Evolutionary conservation across 2,113 vertebrate genomes (phyloP).

Genomic region (Sterrhoptilus dennistouni): DNA sequence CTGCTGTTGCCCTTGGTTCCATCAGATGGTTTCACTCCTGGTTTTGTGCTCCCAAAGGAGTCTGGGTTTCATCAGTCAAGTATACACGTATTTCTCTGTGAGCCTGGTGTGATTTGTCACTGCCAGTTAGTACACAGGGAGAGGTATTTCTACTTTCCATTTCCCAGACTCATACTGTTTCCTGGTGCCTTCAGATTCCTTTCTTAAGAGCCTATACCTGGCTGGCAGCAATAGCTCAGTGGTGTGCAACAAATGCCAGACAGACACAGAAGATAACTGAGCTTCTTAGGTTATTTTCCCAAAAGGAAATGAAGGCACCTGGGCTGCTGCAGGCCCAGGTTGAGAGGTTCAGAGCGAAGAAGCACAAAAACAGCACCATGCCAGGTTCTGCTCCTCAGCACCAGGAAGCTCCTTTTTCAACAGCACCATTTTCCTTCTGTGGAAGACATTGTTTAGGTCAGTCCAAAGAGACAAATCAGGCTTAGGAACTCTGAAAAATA

Average conservation of each 20-base stretch:
- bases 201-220: neutral
- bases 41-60: neutral
- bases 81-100: neutral
- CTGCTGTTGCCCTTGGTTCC: neutral
- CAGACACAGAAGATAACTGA: neutral
- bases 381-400: neutral
- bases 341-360: neutral
- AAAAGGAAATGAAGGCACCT: neutral
- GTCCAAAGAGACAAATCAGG: neutral
- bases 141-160: neutral
- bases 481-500: neutral
- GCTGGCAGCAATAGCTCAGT: neutral
- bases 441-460: neutral
- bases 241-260: neutral
- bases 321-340: neutral
- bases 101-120: neutral
- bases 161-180: neutral
- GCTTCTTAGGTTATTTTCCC: neutral
- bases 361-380: neutral
- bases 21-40: neutral
- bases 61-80: neutral
- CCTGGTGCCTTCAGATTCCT: neutral
- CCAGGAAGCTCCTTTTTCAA: neutral
- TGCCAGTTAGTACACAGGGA: neutral
- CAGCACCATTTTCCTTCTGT: fast-evolving